These are phyloP conservation scores for Pomacea maculata DNA, from an alignment of 1,140 invertebrate genomes.

Conservation along the genomic window DNA sequence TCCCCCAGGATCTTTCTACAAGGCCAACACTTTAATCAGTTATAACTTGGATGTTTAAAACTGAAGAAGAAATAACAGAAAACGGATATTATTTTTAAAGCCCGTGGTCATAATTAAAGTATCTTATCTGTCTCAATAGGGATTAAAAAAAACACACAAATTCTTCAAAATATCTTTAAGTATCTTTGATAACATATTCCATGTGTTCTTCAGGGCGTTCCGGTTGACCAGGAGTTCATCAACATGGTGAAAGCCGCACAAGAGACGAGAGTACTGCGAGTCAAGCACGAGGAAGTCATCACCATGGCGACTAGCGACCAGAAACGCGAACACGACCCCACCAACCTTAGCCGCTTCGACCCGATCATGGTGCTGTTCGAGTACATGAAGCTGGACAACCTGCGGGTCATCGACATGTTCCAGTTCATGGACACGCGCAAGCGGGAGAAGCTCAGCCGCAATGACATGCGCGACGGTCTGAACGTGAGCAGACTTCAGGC, in stretches of 20 bases:
- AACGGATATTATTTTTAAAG: no score
- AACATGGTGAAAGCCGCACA: slow-evolving; percentile 35
- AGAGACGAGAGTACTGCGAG: slow-evolving; percentile 30
- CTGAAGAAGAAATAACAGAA: no score
- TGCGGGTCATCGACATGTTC: slow-evolving; percentile 57
- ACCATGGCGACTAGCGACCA: slow-evolving; percentile 38
- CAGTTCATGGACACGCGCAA: slow-evolving; percentile 45
- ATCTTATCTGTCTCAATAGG: no score
- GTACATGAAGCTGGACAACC: slow-evolving; percentile 57
- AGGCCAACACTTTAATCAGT: no score
- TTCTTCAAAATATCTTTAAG: no score
- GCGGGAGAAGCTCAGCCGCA: slow-evolving; percentile 42
- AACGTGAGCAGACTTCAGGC: slow-evolving; percentile 36
- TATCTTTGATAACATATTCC: no score
- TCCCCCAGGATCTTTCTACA: no score
- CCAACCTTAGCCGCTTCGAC: slow-evolving; percentile 50
- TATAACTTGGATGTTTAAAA: no score
- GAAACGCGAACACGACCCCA: slow-evolving; percentile 42
- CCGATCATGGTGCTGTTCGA: slow-evolving; percentile 53
- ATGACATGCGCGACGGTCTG: slow-evolving; percentile 43
- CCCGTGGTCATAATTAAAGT: no score
- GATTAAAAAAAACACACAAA: no score
- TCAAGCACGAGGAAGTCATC: slow-evolving; percentile 46
- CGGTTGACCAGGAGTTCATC: slow-evolving; percentile 48
- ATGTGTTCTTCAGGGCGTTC: slow-evolving; percentile 39